A percentile compares a stretch with the other conserved stretches of the same genome.
phyloP scores from a whole-genome alignment of 2,888 invertebrate species.

The Drosophila gaucha region DNA sequence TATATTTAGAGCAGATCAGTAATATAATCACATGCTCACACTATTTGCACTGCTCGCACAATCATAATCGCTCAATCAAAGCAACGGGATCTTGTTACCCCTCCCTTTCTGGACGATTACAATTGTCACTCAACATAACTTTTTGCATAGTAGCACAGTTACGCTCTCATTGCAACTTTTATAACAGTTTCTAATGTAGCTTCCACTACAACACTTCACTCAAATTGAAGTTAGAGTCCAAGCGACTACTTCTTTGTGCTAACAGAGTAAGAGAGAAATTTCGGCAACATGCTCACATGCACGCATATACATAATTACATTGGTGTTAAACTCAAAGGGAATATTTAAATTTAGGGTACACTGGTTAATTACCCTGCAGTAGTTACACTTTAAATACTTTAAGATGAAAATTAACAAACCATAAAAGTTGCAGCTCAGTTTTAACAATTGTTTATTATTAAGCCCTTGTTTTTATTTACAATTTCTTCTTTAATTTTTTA shows the following conservation, averaged over 20 bases:
- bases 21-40: neutral
- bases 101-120: neutral
- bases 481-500: neutral
- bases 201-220: neutral
- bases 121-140: neutral
- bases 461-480: neutral
- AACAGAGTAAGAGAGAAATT: neutral
- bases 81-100: neutral
- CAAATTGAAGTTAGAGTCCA: no score
- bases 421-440: no score
- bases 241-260: no score
- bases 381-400: no score
- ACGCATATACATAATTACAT: no score
- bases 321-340: no score
- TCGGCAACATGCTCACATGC: no score
- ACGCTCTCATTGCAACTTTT: neutral
- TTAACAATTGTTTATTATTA: slow-evolving; percentile 2
- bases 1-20: no score
- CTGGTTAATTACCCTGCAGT: no score
- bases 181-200: neutral
- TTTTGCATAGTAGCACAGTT: neutral
- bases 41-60: slow-evolving; percentile 2
- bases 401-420: no score
- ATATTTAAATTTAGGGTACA: no score
- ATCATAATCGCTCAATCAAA: neutral